Conservation (phyloP, 2,888 invertebrate species). For the Drepana falcataria region DNA sequence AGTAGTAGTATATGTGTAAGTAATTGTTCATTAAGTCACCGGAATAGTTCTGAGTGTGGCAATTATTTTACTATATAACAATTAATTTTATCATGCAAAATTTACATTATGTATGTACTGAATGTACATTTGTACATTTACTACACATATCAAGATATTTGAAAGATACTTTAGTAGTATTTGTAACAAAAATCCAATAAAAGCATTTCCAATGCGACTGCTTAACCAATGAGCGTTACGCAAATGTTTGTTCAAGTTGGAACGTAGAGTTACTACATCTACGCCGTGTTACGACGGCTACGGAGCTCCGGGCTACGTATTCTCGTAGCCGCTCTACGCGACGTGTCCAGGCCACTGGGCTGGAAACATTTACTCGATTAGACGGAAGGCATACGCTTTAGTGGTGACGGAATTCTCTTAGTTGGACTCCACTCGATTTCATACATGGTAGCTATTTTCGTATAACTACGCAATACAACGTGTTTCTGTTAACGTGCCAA, state of each 20-base stretch:
- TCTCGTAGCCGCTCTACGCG: constrained; percentile 53
- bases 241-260: constrained; percentile 54
- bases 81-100: too few species aligned
- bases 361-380: constrained; percentile 71
- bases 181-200: constrained; percentile 18
- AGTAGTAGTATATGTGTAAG: too few species aligned
- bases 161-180: neutral
- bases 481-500: too few species aligned
- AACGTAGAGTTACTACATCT: constrained; percentile 32
- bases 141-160: too few species aligned
- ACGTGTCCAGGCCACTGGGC: constrained; percentile 56
- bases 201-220: constrained; percentile 27
- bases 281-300: constrained; percentile 37
- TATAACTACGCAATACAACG: constrained; percentile 14
- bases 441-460: constrained; percentile 22
- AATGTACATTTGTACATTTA: too few species aligned
- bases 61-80: too few species aligned
- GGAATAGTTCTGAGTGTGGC: too few species aligned
- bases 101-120: too few species aligned
- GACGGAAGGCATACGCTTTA: constrained; percentile 67
- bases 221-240: constrained; percentile 34
- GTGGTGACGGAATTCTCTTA: constrained; percentile 50
- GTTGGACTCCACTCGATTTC: constrained; percentile 37
- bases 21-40: too few species aligned
- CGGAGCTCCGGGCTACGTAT: constrained; percentile 32